These are phyloP conservation scores for Paraescarpia echinospica DNA, from an alignment of 1,140 invertebrate species.

Conservation along the genomic window DNA sequence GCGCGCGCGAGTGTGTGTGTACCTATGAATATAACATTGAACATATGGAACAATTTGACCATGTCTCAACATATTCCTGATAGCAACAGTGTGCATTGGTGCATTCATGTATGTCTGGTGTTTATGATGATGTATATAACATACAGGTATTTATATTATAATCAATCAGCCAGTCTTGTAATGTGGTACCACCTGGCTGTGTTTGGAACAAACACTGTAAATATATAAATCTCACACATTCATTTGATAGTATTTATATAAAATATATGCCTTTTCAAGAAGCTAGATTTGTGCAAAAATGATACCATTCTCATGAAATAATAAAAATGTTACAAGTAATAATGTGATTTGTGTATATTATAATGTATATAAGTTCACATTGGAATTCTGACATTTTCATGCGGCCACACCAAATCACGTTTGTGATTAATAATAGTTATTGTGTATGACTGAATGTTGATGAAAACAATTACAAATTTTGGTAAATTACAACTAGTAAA, in stretches of 20 bases:
- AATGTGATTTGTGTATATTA: no score
- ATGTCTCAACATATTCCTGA: no score
- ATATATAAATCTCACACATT: not conserved
- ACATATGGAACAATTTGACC: no score
- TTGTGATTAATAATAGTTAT: not conserved
- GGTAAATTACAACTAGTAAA: not conserved
- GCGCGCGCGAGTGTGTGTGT: no score
- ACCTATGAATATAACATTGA: no score
- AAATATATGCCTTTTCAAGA: no score
- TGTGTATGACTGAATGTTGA: not conserved
- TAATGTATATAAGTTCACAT: no score
- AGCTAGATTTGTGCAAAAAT: not conserved
- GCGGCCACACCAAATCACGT: no score
- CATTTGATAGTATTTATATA: not conserved
- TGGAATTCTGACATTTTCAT: no score
- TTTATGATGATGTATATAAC: no score
- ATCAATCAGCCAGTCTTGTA: not conserved
- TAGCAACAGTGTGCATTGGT: no score
- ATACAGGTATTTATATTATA: not conserved
- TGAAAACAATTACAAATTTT: not conserved
- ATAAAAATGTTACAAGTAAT: not conserved
- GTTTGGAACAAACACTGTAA: not conserved
- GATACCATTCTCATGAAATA: not conserved
- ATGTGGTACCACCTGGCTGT: not conserved
- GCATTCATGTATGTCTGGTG: no score